Evolutionary conservation across 2,888 invertebrate species (phyloP).

Genomic region (Synanthedon myopaeformis): DNA sequence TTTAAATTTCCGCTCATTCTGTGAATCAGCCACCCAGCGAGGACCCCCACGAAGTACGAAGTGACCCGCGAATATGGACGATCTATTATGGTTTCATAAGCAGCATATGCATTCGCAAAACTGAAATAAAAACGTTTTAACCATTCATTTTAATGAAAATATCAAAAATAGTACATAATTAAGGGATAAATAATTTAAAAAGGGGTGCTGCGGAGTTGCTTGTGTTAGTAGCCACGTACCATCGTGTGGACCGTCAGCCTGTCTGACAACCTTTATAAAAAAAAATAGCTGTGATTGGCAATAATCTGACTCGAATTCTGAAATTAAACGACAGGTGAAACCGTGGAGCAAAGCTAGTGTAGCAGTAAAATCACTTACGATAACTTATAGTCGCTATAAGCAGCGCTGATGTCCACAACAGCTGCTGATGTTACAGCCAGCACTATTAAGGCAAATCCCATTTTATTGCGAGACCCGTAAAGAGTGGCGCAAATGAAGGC

Average conservation of each 20-base stretch:
- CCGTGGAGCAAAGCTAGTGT: neutral
- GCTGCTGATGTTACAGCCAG: slow-evolving; percentile 45
- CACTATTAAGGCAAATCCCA: slow-evolving; percentile 12
- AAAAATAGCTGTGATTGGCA: too few relatives aligned
- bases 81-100: slow-evolving; percentile 74
- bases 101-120: slow-evolving; percentile 22
- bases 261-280: too few relatives aligned
- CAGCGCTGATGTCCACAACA: slow-evolving; percentile 56
- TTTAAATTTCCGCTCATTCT: slow-evolving; percentile 67
- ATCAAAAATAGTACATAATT: too few relatives aligned
- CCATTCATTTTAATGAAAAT: too few relatives aligned
- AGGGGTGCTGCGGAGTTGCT: too few relatives aligned
- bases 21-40: slow-evolving; percentile 78
- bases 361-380: slow-evolving; percentile 15
- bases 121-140: slow-evolving; percentile 14
- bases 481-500: slow-evolving; percentile 61
- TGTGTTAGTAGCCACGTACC: too few relatives aligned
- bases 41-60: slow-evolving; percentile 80
- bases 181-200: too few relatives aligned
- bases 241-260: too few relatives aligned
- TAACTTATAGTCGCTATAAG: slow-evolving; percentile 27
- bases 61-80: slow-evolving; percentile 81
- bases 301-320: too few relatives aligned
- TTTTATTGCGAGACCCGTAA: slow-evolving; percentile 63
- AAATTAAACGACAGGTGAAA: too few relatives aligned